Base-by-base conservation (phyloP, 2,888 invertebrate species). In the Leucophora obtusa region DNA sequence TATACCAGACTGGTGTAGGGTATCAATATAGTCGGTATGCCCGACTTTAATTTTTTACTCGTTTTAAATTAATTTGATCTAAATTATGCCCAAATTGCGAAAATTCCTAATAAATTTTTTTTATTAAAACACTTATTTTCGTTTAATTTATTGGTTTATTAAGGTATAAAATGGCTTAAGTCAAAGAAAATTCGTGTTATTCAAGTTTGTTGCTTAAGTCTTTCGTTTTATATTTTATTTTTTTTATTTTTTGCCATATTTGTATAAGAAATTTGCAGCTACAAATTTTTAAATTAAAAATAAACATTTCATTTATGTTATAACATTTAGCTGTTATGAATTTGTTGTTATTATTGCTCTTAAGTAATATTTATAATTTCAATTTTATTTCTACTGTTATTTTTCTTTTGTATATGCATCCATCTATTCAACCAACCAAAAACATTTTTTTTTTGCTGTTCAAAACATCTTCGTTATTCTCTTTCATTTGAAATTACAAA, bases 281-380 rank as follows among this genome's bases (percentile, higher is more conserved):
- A 63, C 11, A 66, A 54, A 14, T 53, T 68, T 43, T 33, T 15
- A 18, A 35, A 35, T 53, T 43, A 33, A 15, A 28, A 58, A 59
- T 38, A 63, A 56, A 56, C 10, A 62, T 47, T 70, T 54, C 17
- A 24, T 59, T 3, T n/a, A 38, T 65, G 63, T 72, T 75, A 76
- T 54, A 76, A 78, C 56, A 63, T 51, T 14, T 35, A 58, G 62
- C 51, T 62, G 17, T 56, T 59, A 66, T 50, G 18, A 62, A 51
- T 58, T 35, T 14, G 43, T 17, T 58, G 33, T 59, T 56, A 18
- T 43, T 73, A 14, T 68, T 51, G 18, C 59, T 80, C 75, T 81
- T 81, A 65, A 70, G 68, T 70, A 81, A 81, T 81, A 71, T 77
- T 66, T 71, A 54, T 24, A 66, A 72, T 63, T 66, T 81, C 51